Evolutionary conservation across 2,888 invertebrate genomes (phyloP), one percentile per base, ranked within the genome.

Genomic region (Physocephala rufipes): DNA sequence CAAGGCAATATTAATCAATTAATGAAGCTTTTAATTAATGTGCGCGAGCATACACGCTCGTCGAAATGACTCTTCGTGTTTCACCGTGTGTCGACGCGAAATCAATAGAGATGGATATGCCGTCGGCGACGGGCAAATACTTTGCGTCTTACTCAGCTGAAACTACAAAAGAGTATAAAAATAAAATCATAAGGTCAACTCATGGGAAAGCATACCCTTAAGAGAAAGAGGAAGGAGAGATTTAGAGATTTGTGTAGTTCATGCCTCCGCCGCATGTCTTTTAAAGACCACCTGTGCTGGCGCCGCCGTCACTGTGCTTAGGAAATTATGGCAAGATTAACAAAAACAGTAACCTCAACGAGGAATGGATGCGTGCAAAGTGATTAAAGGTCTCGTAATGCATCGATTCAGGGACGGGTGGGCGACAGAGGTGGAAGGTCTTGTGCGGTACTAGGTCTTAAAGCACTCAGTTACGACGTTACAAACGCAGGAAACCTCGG

Each of bases 21-120:
- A 75, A 75, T 73, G 69, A 75, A 75, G 72, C 73, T 73, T 75
- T 75, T 75, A 75, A 75, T 75, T 75, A 75, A 67, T 73, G 72
- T 70, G 55, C 66, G 66, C 62, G 49, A 59, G 59, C 67, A 45
- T 47, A 59, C 47, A 51, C 24, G 26, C 67, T 16, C 47, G 47
- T n/a, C 49, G 49, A n/a, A 2, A 21, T 30, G 13, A 13, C 53
- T 53, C 65, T 49, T 13, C 19, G 15, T 12, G 24, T 21, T 2
- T 9, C 64, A 26, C 49, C 45, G 13, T 24, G 1, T 43, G 7
- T 4, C 61, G 30, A n/a, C 19, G 16, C 62, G 36, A 26, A n/a
- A 59, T 7, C 15, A 15, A n/a, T n/a, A 21, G 19, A 36, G 19
- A 62, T 13, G 5, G 62, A 45, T 49, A 28, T 13, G 30, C 65